phyloP scores from a whole-genome alignment of 2,888 invertebrate species.

The Pyrrhia umbra region DNA sequence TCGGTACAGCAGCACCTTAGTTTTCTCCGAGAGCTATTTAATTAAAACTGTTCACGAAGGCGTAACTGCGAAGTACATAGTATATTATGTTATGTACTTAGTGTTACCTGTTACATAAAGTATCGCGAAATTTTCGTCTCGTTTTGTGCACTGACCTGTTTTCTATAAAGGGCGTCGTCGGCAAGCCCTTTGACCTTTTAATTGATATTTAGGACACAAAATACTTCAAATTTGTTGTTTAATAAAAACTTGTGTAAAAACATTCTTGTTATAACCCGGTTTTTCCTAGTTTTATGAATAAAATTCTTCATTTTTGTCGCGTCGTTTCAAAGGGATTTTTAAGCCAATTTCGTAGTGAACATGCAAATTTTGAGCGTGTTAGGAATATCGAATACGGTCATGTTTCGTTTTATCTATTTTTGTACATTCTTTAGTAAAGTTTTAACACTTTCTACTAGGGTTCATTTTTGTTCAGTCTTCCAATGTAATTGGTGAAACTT shows the following conservation, averaged over 20 bases:
- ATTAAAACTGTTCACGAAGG: conserved; percentile 28
- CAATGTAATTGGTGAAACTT: neutral
- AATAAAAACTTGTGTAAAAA: neutral
- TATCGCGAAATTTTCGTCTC: conserved; percentile 17
- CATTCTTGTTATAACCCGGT: neutral
- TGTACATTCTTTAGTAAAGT: neutral
- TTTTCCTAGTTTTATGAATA: conserved; percentile 1
- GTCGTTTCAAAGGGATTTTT: conserved; percentile 7
- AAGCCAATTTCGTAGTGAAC: neutral
- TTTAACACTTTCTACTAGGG: neutral
- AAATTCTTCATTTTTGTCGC: conserved; percentile 1
- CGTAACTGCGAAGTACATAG: neutral
- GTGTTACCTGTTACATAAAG: neutral
- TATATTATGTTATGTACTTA: neutral
- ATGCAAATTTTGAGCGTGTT: conserved; percentile 34
- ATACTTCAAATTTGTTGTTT: neutral
- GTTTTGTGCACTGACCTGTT: conserved; percentile 53
- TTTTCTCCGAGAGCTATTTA: conserved; percentile 10
- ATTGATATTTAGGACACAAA: conserved; percentile 33
- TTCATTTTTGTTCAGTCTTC: neutral
- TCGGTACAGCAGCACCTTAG: conserved; percentile 5
- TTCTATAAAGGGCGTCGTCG: conserved; percentile 32
- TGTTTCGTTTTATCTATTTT: conserved; percentile 10
- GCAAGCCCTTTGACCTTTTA: conserved; percentile 39
- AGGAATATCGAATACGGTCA: conserved; percentile 29